phyloP scores from a whole-genome alignment of 2,797 vertebrate genomes.

The Chaetophractus vellerosus region DNA sequence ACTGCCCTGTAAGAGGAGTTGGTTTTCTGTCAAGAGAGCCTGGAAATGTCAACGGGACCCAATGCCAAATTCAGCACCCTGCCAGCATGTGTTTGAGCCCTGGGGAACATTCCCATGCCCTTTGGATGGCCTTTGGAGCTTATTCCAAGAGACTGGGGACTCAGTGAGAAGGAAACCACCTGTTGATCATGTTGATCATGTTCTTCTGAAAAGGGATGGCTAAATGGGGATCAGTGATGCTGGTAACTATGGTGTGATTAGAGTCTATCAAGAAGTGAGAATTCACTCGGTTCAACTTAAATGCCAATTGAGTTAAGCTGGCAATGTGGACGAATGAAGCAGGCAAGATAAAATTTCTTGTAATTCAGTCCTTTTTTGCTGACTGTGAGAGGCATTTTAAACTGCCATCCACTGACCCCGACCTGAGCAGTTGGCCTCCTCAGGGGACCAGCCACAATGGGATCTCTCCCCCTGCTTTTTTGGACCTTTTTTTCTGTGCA shows the following conservation, averaged over 20 bases:
- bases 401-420: no score
- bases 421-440: no score
- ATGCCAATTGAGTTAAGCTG: background rate
- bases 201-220: background rate
- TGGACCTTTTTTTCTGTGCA: no score
- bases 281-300: background rate
- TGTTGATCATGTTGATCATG: background rate
- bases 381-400: no score
- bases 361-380: background rate
- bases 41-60: background rate
- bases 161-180: background rate
- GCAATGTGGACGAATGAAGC: background rate
- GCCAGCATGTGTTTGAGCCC: background rate
- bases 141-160: background rate
- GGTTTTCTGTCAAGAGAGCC: slow-evolving; percentile 4
- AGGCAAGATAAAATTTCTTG: background rate
- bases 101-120: background rate
- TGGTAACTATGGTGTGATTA: background rate
- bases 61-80: background rate
- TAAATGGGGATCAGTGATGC: background rate
- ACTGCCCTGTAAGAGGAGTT: background rate
- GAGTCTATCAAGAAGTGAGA: background rate
- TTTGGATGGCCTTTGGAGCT: background rate
- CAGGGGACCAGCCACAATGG: no score
- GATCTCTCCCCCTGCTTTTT: no score